Percentiles rank a stretch among this genome's conserved stretches.
phyloP scores from a whole-genome alignment of 1,140 invertebrate genomes.

The Lasioglossum albipes region DNA sequence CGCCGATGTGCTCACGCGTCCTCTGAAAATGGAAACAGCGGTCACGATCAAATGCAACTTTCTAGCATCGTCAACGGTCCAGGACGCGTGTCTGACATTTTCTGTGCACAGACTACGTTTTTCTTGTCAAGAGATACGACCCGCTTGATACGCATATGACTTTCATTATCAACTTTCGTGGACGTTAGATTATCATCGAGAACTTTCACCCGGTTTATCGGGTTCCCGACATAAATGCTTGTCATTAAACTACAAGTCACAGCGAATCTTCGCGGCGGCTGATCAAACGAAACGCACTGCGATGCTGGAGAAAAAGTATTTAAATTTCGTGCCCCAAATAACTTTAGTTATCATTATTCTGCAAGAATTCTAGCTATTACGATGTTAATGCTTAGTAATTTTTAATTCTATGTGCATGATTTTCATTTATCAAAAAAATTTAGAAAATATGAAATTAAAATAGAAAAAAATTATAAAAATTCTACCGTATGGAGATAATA shows the following conservation, averaged over 20 bases:
- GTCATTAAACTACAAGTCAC: neutral
- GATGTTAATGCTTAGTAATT: no score
- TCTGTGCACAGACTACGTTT: neutral
- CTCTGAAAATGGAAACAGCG: neutral
- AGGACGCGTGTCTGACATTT: neutral
- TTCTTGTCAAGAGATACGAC: neutral
- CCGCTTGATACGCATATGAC: neutral
- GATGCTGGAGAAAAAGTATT: neutral
- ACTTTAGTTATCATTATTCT: no score
- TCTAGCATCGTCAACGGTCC: neutral
- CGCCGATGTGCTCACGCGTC: neutral
- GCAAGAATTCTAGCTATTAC: no score
- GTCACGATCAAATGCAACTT: neutral
- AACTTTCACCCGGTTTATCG: conserved; percentile 30
- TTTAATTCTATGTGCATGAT: no score
- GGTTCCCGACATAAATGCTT: neutral
- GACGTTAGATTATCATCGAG: conserved; percentile 17
- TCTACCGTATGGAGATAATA: no score
- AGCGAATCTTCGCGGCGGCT: neutral
- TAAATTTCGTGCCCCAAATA: no score
- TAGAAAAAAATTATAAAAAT: no score
- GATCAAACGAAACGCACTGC: neutral
- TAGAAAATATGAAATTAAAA: no score
- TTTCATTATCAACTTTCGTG: conserved; percentile 8
- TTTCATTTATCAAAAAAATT: no score